Base-by-base conservation (phyloP, 2,888 invertebrate genomes). In the Periphyllus acericola region DNA sequence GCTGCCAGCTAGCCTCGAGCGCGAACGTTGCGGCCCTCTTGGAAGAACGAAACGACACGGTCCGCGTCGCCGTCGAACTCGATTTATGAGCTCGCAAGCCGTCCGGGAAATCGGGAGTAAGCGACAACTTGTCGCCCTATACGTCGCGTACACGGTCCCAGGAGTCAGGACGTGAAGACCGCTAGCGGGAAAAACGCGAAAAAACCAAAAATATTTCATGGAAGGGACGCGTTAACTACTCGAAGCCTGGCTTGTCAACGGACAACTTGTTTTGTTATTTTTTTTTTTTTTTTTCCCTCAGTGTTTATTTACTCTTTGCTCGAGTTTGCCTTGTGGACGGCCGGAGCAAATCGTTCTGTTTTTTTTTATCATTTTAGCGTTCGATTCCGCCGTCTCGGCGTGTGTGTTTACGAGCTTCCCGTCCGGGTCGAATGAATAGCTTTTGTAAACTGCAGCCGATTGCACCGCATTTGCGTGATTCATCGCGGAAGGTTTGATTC, bases 251-350 rank as follows among this genome's bases (percentile, higher is more conserved):
- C 46, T 87, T 87, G 86, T 81, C 86, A 87, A 87, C 86, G 80
- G 86, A 55, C 36, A 60, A 74, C 79, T 87, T 80, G 80, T 87
- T 72, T 87, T 87, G 86, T 72, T 86, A 79, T 78, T 85, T 66
- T 85, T 72, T 46, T 86, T 79, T 72, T 85, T 71, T 78, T 60
- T 83, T 76, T 76, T 4, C 19, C 9, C 17, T 72, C 25, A 74
- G 55, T 83, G 75, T 83, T 83, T 83, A 83, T 83, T 83, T 83
- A 83, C 75, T 21, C 3, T 46, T 25, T 60, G 60, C 60, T 76
- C n/a, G 60, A 55, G 80, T 87, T 74, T 71, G 60, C 66, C 32
- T 74, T 66, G 80, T 19, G 9, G 60, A 32, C n/a, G 8, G 46
- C 46, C 46, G 46, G 5, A 5, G 46, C 46, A 8, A 17, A 25